Evolutionary conservation across 2,888 invertebrate genomes (phyloP).

Genomic region (Xanthia icteritia): DNA sequence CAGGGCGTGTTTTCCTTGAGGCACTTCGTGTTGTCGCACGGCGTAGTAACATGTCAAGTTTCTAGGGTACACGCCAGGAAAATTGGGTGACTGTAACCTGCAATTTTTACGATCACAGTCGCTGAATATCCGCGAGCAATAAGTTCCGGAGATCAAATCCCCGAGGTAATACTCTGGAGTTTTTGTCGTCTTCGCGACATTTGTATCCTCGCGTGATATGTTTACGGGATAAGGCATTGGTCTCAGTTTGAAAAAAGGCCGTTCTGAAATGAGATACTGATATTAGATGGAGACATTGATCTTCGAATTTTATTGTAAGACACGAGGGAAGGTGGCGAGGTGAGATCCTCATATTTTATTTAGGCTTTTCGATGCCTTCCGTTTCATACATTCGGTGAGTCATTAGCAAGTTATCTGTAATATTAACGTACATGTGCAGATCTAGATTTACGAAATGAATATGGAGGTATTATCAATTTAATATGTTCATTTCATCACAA

Average conservation of each 20-base stretch:
- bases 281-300: constrained; percentile 60
- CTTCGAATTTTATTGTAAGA: constrained; percentile 54
- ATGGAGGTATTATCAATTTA: constrained; percentile 1
- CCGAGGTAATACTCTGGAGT: constrained; percentile 94
- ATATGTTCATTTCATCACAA: constrained; percentile 3
- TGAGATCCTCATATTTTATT: constrained; percentile 18
- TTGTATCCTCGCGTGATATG: constrained; percentile 87
- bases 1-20: constrained; percentile 96
- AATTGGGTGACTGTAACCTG: constrained; percentile 97
- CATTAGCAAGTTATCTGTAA: neutral
- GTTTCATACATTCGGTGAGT: neutral
- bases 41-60: constrained; percentile 98
- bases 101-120: constrained; percentile 97
- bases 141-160: constrained; percentile 97
- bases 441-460: constrained; percentile 3
- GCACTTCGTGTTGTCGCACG: constrained; percentile 95
- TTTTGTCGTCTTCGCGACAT: constrained; percentile 84
- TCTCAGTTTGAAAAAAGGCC: constrained; percentile 88
- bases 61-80: constrained; percentile 97
- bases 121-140: constrained; percentile 97
- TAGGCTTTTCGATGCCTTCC: neutral
- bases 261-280: constrained; percentile 84
- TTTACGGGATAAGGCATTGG: constrained; percentile 87
- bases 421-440: neutral
- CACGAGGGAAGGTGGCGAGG: constrained; percentile 22